Conservation (phyloP, 2,797 vertebrate species). For the Holocentrus rufus region DNA sequence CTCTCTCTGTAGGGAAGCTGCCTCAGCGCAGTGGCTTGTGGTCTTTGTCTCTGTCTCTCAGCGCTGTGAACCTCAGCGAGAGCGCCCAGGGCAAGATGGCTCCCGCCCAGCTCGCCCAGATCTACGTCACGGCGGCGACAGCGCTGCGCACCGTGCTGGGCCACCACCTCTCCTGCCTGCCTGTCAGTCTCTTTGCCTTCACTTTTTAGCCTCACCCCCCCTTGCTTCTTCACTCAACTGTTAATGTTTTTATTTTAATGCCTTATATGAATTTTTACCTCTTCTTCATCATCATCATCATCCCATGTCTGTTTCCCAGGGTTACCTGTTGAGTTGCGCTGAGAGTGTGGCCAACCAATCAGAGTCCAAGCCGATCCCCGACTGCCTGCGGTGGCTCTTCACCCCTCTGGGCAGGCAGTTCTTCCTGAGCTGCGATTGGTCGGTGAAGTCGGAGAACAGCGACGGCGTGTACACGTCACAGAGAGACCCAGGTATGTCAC, state of each 20-base stretch:
- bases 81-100: slow-evolving; percentile 93
- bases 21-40: slow-evolving; percentile 88
- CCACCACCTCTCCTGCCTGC: slow-evolving; percentile 88
- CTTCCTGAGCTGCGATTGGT: slow-evolving; percentile 96
- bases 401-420: slow-evolving; percentile 94
- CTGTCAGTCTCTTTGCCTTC: slow-evolving; percentile 80
- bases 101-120: slow-evolving; percentile 87
- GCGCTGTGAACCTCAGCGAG: slow-evolving; percentile 93
- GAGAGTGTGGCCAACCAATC: slow-evolving; percentile 84
- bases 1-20: slow-evolving; percentile 86
- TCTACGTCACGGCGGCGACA: slow-evolving; percentile 91
- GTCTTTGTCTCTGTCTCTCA: slow-evolving; percentile 91
- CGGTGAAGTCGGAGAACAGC: slow-evolving; percentile 85
- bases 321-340: slow-evolving; percentile 91
- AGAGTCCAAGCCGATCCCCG: slow-evolving; percentile 86
- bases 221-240: background rate
- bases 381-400: slow-evolving; percentile 93
- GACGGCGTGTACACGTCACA: slow-evolving; percentile 90
- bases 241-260: background rate
- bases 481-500: slow-evolving; percentile 87
- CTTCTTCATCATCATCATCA: background rate
- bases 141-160: slow-evolving; percentile 86
- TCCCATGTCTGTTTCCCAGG: slow-evolving; percentile 74
- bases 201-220: background rate
- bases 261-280: background rate